Base-by-base conservation (phyloP, 2,888 invertebrate genomes). In the Agriopis leucophaearia region DNA sequence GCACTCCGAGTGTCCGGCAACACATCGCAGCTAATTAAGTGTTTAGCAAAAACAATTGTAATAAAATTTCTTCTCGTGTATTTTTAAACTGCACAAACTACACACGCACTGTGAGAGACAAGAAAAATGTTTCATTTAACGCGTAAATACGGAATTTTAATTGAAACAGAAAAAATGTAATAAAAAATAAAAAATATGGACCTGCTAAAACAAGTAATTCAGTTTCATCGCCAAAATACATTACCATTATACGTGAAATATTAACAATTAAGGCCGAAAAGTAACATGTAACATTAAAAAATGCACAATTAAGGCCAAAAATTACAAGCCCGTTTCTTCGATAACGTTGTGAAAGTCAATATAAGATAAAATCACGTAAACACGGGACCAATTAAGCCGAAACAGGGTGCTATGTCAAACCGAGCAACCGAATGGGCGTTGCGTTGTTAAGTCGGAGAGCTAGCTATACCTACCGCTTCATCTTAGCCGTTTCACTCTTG, bases 301-400 rank as follows among this genome's bases (percentile, higher is more conserved):
- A 7, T 45, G n/a, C 7, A 54, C 59, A 56, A 60, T 68, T 60
- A 68, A 60, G 58, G 63, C 18, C 48, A 54, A 63, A 61, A 68
- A 59, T 61, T 67, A 52, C 50, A 60, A 51, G 13, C 36, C 35
- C 36, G 54, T 42, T 59, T 57, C 66, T 48, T 36, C 16, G 52
- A 62, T 54, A 66, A 7, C 48, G 47, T 60, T 68, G 59, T 64
- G 68, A 68, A 68, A 68, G 68, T 64, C 68, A 64, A 64, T 68
- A 70, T 67, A 45, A 64, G 70, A 71, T 73, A 74, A 71, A 68
- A 74, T 74, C 71, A 67, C 66, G 73, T 71, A 73, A 73, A 73
- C 73, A 75, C 66, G 68, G 69, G 56, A 54, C 73, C 75, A 75
- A 75, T 75, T 75, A 75, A 70, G 54, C 71, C 66, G 51, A 71